A percentile compares a stretch with the other conserved stretches of the same genome.
Evolutionary conservation across 2,888 invertebrate genomes (phyloP).

Genomic region (Diloba caeruleocephala): DNA sequence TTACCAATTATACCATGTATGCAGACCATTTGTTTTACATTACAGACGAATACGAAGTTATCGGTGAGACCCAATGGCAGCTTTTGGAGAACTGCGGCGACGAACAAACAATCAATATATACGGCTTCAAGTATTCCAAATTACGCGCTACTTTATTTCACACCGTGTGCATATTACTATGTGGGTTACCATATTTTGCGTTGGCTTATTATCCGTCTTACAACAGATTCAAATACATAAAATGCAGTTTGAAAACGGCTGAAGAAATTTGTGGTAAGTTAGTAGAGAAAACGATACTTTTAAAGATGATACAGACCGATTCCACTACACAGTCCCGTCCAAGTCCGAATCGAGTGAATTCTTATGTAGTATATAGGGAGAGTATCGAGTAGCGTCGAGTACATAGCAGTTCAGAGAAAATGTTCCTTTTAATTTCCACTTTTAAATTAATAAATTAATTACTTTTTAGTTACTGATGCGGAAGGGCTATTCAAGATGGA

Average conservation of each 20-base stretch:
- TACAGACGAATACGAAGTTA: conserved; percentile 88
- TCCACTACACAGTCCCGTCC: not conserved
- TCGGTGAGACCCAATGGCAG: conserved; percentile 88
- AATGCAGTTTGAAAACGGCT: conserved; percentile 88
- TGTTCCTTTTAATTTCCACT: too few species aligned
- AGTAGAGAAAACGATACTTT: not conserved
- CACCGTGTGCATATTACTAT: conserved; percentile 80
- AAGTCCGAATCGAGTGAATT: not conserved
- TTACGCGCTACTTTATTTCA: conserved; percentile 83
- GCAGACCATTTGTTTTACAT: conserved; percentile 61
- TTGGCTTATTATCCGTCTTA: conserved; percentile 88
- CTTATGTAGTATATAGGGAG: too few species aligned
- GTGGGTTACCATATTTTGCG: conserved; percentile 89
- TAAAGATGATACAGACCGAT: not conserved
- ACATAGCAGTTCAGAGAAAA: too few species aligned
- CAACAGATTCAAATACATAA: conserved; percentile 86
- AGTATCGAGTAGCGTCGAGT: too few species aligned
- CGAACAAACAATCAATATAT: conserved; percentile 83
- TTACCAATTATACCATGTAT: too few species aligned
- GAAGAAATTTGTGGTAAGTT: conserved; percentile 87
- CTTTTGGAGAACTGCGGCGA: conserved; percentile 84
- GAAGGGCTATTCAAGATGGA: conserved; percentile 81
- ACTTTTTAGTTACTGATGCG: conserved; percentile 82
- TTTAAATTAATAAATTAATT: conserved; percentile 10
- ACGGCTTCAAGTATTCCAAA: conserved; percentile 85